Conservation (phyloP, 2,797 vertebrate genomes). For the Phaenicophaeus curvirostris region DNA sequence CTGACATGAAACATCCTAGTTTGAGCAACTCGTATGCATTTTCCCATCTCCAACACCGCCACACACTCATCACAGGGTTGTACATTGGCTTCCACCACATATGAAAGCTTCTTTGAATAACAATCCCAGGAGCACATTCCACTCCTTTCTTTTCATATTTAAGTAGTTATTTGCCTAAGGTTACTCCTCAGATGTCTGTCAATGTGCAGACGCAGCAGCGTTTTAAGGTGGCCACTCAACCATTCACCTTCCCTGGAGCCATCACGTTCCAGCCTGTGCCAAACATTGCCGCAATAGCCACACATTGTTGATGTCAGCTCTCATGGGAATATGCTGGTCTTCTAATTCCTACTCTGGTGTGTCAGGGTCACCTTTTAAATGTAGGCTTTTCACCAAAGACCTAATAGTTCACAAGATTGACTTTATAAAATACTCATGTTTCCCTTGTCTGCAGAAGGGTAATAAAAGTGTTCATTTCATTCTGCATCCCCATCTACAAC, state of each 20-base stretch:
- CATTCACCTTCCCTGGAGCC: background rate
- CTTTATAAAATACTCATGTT: background rate
- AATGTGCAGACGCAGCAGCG: background rate
- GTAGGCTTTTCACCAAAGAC: background rate
- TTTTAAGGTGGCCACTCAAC: background rate
- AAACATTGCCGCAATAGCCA: background rate
- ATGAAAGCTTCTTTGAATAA: background rate
- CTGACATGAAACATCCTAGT: fast-evolving
- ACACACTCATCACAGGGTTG: background rate
- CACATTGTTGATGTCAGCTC: background rate
- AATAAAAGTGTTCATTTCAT: fast-evolving
- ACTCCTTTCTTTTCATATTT: background rate
- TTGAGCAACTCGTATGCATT: background rate
- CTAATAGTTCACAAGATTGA: background rate
- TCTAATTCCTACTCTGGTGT: background rate
- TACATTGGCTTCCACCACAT: background rate
- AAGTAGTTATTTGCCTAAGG: background rate
- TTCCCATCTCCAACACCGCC: background rate
- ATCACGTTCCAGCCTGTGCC: background rate
- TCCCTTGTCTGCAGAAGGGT: background rate
- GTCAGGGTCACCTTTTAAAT: background rate
- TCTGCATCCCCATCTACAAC: background rate
- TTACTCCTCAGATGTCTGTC: background rate
- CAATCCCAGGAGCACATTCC: background rate
- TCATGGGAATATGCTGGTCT: fast-evolving